phyloP scores from a whole-genome alignment of 2,797 vertebrate genomes.

The Cichlasoma orientale region DNA sequence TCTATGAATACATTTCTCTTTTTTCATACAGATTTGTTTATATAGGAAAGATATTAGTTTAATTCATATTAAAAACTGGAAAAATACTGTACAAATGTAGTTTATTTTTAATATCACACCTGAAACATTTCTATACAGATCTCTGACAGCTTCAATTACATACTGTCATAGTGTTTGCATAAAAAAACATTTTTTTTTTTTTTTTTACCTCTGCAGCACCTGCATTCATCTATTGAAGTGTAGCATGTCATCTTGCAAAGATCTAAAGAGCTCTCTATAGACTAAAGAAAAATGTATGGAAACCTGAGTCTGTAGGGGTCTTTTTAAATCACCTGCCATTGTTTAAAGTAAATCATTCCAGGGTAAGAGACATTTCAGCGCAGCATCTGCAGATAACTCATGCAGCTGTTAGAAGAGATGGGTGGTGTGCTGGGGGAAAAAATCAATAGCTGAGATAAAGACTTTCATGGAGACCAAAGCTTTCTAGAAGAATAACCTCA shows the following conservation, averaged over 20 bases:
- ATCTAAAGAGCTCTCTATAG: neutral
- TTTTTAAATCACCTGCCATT: neutral
- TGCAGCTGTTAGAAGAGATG: too few relatives aligned
- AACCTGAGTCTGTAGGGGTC: neutral
- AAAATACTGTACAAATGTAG: neutral
- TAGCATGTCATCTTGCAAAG: neutral
- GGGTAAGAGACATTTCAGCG: neutral
- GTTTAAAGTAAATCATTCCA: neutral
- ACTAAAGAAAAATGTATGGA: neutral
- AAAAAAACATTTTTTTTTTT: neutral
- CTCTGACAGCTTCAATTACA: neutral
- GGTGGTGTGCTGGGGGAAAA: too few relatives aligned
- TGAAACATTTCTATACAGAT: neutral
- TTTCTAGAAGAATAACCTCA: neutral
- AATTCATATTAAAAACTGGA: constrained; percentile 49
- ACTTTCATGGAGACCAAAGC: neutral
- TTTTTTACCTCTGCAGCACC: neutral
- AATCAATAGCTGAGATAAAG: neutral
- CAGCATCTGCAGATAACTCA: neutral
- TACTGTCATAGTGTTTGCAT: neutral
- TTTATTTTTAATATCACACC: neutral
- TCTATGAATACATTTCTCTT: constrained; percentile 13
- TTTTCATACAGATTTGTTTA: constrained; percentile 66
- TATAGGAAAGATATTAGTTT: constrained; percentile 52
- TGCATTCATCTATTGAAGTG: neutral